Base-by-base conservation (phyloP, 2,797 vertebrate species). In the Fratercula arctica region DNA sequence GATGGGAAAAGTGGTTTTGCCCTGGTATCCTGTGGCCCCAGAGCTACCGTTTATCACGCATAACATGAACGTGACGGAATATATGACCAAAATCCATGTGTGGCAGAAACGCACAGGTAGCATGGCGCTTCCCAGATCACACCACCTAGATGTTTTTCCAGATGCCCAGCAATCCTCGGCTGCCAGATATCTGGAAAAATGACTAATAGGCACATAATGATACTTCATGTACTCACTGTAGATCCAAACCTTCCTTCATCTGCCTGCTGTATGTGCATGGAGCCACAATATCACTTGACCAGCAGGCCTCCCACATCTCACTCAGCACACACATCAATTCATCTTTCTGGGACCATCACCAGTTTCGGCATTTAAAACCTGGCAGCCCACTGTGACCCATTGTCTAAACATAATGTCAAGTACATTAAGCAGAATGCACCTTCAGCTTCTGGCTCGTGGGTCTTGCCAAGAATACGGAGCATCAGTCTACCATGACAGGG, bases 101-200 rank as follows among this genome's bases (percentile, higher is more conserved):
- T 46, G 56, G n/a, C 17, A 57, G 59, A 35, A 69, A 45, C 3
- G 16, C 46, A 50, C 25, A 29, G 45, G 35, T 61, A 79, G 24
- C 17, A 4, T 6, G 6, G 56, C 37, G 83, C 19, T 57, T 45
- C 41, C 89, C 25, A 16, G 68, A 13, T 45, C 13, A 3, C 53
- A 35, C 14, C 28, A 0, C 37, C 31, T 37, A 39, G 25, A n/a
- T 59, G 46, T 26, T 85, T 41, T 37, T 51, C 90, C 75, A 85
- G 87, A 45, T 73, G 41, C 11, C 48, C 72, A n/a, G 33, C 59
- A 37, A 54, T 20, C 57, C 63, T 85, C 17, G 2, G 41, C 87
- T 82, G n/a, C 67, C 82, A 89, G 87, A 69, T 8, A 37, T 50
- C 82, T 67, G 87, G 75, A 51, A 72, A 89, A 95, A 73, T 13